A percentile compares a stretch with the other conserved stretches of the same genome.
Evolutionary conservation across 2,113 vertebrate species (phyloP).

Genomic region (Dromaius novaehollandiae): DNA sequence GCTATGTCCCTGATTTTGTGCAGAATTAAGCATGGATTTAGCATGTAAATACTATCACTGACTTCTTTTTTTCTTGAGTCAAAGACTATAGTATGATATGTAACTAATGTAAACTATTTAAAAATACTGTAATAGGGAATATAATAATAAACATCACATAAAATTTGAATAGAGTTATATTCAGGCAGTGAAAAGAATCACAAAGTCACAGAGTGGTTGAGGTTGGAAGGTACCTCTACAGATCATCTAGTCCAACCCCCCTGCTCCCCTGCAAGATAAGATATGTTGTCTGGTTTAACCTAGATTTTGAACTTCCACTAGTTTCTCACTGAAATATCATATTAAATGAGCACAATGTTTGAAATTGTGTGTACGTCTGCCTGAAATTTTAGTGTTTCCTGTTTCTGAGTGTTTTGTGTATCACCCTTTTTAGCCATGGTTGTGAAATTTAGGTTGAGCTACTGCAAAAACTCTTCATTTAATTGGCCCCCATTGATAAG

Average conservation of each 20-base stretch:
- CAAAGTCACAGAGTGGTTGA: too few species aligned
- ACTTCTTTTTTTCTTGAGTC: background rate
- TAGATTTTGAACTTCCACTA: background rate
- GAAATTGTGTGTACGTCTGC: background rate
- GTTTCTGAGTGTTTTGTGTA: background rate
- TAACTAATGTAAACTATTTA: background rate
- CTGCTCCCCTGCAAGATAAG: background rate
- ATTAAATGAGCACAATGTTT: background rate
- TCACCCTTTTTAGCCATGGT: background rate
- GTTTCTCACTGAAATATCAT: background rate
- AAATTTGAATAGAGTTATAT: background rate
- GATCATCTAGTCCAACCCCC: background rate
- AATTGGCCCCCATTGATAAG: background rate
- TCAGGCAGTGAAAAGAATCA: background rate
- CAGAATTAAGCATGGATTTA: background rate
- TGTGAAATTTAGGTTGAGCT: background rate
- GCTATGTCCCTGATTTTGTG: background rate
- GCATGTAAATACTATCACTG: background rate
- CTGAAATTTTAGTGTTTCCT: background rate
- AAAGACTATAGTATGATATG: background rate
- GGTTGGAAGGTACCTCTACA: background rate
- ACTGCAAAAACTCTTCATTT: background rate
- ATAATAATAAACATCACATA: background rate
- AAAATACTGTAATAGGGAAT: background rate
- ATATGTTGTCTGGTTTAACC: accelerated